Base-by-base conservation (phyloP, 2,888 invertebrate species). In the Escarpia spicata region DNA sequence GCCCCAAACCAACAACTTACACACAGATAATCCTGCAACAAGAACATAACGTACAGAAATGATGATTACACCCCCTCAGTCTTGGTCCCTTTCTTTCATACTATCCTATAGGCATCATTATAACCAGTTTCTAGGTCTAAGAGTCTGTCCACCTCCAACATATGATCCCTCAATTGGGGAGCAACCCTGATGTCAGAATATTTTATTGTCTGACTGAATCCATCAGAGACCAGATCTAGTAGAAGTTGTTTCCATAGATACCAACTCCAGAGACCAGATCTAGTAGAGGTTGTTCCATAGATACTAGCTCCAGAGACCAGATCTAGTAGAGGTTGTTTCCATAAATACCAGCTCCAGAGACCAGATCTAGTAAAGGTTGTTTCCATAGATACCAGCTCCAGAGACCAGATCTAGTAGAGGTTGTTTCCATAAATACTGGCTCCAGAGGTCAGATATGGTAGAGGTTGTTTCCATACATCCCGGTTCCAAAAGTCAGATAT, bases 361-460 rank as follows among this genome's bases (percentile, higher is more conserved):
- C 9, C 45, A 45, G 45, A 45, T 45, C 6, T 45, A 6, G 45
- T 45, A 45, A 10, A 1, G 45, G 45, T 10, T 45, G 10, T 45
- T 45, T 45, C 10, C 10, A 45, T 45, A 45, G 1, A 45, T 45
- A 0, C 45, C 10, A 2, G 45, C 2, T 45, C 45, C 45, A 45
- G 0, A 45, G 2, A 2, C 2, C 45, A 90, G 90, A 90, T 31
- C 1, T 37, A 0, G 93, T 96, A 97, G 26, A 97, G 94, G 92
- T 96, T 95, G 94, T 97, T 97, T 90, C 95, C 94, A 94, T 97
- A 97, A 60, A 97, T 94, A 89, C 94, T 94, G 95, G 98, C 98
- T 94, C 97, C 97, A 0, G 99, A 99, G 93, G 98, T 96, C 0
- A 98, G 98, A 92, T 97, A 97, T 89, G 99, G 97, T 75, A 99